phyloP scores from a whole-genome alignment of 2,888 invertebrate genomes.

The Malacosoma neustria region DNA sequence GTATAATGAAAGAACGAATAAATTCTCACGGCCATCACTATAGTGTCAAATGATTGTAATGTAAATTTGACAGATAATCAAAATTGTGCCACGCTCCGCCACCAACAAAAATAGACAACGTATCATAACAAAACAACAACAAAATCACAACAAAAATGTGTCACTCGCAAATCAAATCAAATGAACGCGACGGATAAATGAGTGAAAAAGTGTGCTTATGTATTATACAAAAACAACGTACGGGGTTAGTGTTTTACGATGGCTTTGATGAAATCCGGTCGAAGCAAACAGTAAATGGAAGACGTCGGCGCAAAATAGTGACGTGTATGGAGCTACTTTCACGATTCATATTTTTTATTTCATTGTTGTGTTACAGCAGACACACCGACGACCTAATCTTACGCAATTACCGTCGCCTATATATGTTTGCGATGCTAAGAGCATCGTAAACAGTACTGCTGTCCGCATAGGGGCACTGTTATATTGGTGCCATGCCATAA shows the following conservation, averaged over 20 bases:
- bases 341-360: too few relatives aligned
- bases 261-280: slow-evolving; percentile 67
- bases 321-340: slow-evolving; percentile 23
- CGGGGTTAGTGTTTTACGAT: slow-evolving; percentile 60
- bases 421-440: not conserved
- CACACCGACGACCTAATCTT: too few relatives aligned
- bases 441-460: not conserved
- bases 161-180: slow-evolving; percentile 66
- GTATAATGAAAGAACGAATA: too few relatives aligned
- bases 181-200: slow-evolving; percentile 51
- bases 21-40: slow-evolving; percentile 49
- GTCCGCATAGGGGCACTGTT: too few relatives aligned
- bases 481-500: too few relatives aligned
- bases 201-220: slow-evolving; percentile 43
- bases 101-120: slow-evolving; percentile 38
- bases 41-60: slow-evolving; percentile 42
- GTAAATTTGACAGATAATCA: slow-evolving; percentile 69
- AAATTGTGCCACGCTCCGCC: slow-evolving; percentile 56
- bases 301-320: slow-evolving; percentile 36
- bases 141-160: slow-evolving; percentile 51
- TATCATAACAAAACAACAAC: slow-evolving; percentile 47
- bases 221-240: slow-evolving; percentile 72
- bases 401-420: not conserved
- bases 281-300: slow-evolving; percentile 68
- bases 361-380: too few relatives aligned